Base-by-base conservation (phyloP, 2,888 invertebrate species). In the Latheticus oryzae region DNA sequence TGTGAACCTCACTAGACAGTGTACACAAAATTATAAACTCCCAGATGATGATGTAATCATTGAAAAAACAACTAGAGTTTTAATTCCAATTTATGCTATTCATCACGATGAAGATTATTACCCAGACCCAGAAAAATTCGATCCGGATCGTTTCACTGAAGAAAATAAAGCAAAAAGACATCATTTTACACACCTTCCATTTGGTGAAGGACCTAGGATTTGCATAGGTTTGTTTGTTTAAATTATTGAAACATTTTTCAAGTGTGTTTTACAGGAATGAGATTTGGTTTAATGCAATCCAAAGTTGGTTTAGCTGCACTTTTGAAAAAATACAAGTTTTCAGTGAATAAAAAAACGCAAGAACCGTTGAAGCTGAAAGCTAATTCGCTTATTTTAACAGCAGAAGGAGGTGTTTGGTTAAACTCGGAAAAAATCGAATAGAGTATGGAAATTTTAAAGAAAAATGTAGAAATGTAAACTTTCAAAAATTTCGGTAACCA, bases 261-360 rank as follows among this genome's bases (percentile, higher is more conserved):
- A n/a, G n/a, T n/a, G n/a, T n/a, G n/a, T n/a, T n/a, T n/a, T n/a
- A n/a, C n/a, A n/a, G n/a, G n/a, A 19, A 43, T 65, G 17, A 61
- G 74, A 15, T 73, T 74, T 61, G 75, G 72, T 2, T 26, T 69
- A 17, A 66, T 75, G 67, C 73, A 75, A 60, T 58, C 69, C 0
- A 74, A 73, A 62, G 63, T 75, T 1, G 74, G 71, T 3, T 47
- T 75, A 5, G 35, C 62, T 5, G 55, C 64, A 1, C 37, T 73
- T 1, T 30, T 74, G 15, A 63, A 52, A 16, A 66, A 70, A 15
- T 72, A 63, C 47, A 64, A 58, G 40, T 68, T 74, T 43, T 11
- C 37, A 5, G 50, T 50, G 1, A 50, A 28, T 12, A 19, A 23
- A 3, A 37, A 50, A 9, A 50, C 50, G 15, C 11, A 24, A 11